Conservation (phyloP, 2,797 vertebrate genomes). For the Pitangus sulphuratus region DNA sequence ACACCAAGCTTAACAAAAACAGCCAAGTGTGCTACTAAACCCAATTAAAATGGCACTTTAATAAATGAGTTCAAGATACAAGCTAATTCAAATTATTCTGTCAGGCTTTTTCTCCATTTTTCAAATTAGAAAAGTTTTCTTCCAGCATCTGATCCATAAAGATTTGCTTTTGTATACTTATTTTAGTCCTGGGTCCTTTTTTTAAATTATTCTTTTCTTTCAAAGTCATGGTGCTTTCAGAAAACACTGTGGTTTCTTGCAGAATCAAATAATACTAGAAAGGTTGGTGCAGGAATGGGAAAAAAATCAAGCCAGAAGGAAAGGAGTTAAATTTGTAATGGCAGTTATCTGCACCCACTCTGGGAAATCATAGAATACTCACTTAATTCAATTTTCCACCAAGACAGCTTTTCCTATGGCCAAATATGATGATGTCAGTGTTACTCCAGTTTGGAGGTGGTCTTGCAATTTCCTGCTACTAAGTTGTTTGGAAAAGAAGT, state of each 20-base stretch:
- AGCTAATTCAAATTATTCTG: background rate
- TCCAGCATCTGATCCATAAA: background rate
- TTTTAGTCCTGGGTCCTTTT: background rate
- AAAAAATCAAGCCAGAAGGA: background rate
- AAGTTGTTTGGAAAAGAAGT: background rate
- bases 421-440: background rate
- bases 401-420: background rate
- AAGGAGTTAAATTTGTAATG: background rate
- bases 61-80: background rate
- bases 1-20: background rate
- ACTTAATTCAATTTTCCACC: background rate
- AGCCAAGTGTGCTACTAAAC: background rate
- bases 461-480: background rate
- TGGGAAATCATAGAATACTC: background rate
- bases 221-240: background rate
- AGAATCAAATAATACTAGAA: background rate
- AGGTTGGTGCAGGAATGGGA: background rate
- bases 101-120: background rate
- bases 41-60: conserved; percentile 3
- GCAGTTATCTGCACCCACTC: background rate
- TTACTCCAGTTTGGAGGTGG: background rate
- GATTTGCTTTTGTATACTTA: background rate
- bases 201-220: background rate
- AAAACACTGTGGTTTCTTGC: background rate
- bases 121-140: background rate